Percentiles rank a stretch among this genome's conserved stretches.
phyloP scores from a whole-genome alignment of 2,113 vertebrate species.

The Tricholaema leucomelas region DNA sequence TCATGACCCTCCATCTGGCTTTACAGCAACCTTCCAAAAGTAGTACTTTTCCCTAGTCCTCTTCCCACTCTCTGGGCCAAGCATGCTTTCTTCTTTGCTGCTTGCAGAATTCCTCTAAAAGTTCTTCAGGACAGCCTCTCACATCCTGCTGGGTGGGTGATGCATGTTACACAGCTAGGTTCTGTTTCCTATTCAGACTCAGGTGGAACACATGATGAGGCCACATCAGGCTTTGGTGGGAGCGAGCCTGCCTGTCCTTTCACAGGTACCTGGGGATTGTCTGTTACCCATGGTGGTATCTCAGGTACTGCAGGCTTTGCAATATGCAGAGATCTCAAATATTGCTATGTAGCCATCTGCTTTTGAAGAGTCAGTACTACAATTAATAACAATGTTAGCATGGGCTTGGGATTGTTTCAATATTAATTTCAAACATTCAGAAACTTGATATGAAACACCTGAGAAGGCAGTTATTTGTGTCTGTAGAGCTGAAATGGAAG shows the following conservation, averaged over 20 bases:
- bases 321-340: background rate
- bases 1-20: background rate
- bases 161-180: background rate
- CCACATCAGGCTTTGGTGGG: background rate
- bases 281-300: background rate
- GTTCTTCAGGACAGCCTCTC: background rate
- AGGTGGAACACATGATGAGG: background rate
- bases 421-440: background rate
- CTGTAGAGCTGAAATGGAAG: background rate
- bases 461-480: background rate
- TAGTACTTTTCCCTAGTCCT: background rate
- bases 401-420: background rate
- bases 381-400: background rate
- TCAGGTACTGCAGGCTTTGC: background rate
- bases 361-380: background rate
- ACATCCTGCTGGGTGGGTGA: background rate
- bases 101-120: background rate
- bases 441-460: background rate
- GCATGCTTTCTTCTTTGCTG: accelerated
- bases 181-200: background rate
- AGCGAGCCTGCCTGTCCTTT: background rate
- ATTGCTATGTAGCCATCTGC: background rate
- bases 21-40: background rate
- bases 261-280: background rate
- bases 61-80: background rate